These are phyloP conservation scores for Ctena decussata DNA, from an alignment of 2,888 invertebrate genomes.

Conservation along the genomic window DNA sequence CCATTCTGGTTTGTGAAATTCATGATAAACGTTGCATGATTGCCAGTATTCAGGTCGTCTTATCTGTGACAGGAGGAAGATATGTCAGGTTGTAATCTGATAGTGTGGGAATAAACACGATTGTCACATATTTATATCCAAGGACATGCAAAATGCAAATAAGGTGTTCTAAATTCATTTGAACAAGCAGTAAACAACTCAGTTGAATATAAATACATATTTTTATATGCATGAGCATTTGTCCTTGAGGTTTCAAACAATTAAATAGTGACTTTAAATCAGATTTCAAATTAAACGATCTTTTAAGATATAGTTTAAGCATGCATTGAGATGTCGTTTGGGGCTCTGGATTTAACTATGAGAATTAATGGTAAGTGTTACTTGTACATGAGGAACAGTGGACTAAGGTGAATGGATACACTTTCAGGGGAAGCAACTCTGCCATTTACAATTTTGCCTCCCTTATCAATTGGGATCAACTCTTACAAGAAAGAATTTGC, in stretches of 20 bases:
- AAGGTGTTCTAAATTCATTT: conserved; percentile 2
- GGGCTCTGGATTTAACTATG: conserved; percentile 3
- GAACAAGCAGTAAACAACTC: neutral
- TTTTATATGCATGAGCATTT: conserved; percentile 6
- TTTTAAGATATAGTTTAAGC: neutral
- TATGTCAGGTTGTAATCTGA: neutral
- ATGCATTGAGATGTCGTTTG: neutral
- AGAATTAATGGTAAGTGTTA: neutral
- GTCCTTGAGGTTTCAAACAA: neutral
- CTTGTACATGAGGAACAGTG: no score
- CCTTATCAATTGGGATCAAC: no score
- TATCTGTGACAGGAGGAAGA: neutral
- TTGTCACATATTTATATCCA: neutral
- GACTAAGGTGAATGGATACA: no score
- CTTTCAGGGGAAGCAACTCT: no score
- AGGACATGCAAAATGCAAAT: conserved; percentile 15
- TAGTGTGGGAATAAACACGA: conserved; percentile 6
- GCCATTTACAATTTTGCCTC: no score
- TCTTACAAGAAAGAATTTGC: no score
- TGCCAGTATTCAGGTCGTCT: neutral
- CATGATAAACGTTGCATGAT: neutral
- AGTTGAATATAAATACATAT: neutral
- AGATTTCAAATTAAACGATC: neutral
- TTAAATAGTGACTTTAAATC: neutral
- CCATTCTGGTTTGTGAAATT: neutral